A percentile compares a stretch with the other conserved stretches of the same genome.
Evolutionary conservation across 2,113 vertebrate species (phyloP).

Genomic region (Chloropsis cyanopogon): DNA sequence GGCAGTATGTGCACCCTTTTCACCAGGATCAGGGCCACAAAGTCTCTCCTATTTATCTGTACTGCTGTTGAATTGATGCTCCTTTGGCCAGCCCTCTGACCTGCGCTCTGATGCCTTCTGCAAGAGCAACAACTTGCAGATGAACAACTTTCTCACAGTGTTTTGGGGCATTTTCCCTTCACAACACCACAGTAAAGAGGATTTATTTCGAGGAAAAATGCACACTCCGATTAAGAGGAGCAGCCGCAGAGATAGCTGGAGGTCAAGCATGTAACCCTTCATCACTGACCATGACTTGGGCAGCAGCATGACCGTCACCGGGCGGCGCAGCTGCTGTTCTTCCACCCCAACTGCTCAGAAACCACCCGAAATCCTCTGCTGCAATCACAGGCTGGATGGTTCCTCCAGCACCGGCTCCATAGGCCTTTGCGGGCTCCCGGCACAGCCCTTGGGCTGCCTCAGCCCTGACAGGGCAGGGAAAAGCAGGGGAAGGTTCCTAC

Average conservation of each 20-base stretch:
- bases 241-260: not conserved
- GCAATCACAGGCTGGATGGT: accelerated
- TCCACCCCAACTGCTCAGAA: not conserved
- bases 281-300: not conserved
- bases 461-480: not conserved
- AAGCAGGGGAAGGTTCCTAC: not conserved
- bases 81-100: not conserved
- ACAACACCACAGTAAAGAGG: not conserved
- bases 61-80: accelerated
- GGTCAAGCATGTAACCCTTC: not conserved
- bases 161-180: not conserved
- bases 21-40: not conserved
- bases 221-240: not conserved
- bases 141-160: not conserved
- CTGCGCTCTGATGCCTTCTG: not conserved
- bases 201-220: not conserved
- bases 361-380: accelerated
- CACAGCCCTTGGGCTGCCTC: not conserved
- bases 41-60: not conserved
- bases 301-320: accelerated
- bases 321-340: not conserved
- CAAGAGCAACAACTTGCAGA: not conserved
- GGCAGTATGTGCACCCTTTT: not conserved
- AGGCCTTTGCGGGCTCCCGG: not conserved
- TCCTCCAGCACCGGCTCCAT: not conserved